phyloP scores from a whole-genome alignment of 2,113 vertebrate species.

The Engystomops pustulosus region DNA sequence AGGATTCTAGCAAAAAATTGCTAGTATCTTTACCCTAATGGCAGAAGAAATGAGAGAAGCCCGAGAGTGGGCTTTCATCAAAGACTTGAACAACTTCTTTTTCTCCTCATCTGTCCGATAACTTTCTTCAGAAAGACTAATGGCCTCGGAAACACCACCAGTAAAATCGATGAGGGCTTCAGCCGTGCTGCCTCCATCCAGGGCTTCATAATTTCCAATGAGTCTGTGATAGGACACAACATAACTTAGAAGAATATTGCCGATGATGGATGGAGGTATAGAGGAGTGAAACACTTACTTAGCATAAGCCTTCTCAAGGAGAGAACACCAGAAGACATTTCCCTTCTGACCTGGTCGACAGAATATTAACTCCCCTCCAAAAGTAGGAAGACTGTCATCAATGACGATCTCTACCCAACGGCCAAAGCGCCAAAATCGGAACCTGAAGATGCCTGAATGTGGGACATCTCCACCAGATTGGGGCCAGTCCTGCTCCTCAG shows the following conservation, averaged over 20 bases:
- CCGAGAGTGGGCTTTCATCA: conserved; percentile 71
- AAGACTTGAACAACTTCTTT: conserved; percentile 75
- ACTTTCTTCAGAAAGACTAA: conserved; percentile 68
- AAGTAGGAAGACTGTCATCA: conserved; percentile 77
- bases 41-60: conserved; percentile 80
- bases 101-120: conserved; percentile 65
- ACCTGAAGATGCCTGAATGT: conserved; percentile 81
- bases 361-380: conserved; percentile 77
- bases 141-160: conserved; percentile 78
- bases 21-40: conserved; percentile 71
- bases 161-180: conserved; percentile 83
- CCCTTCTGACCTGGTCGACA: conserved; percentile 75
- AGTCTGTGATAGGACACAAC: conserved; percentile 65
- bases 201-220: conserved; percentile 81
- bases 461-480: conserved; percentile 66
- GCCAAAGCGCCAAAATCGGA: conserved; percentile 80
- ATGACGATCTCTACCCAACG: conserved; percentile 80
- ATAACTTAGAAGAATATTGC: background rate
- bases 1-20: no score
- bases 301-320: conserved; percentile 82
- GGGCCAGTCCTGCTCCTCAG: conserved; percentile 79
- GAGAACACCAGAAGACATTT: conserved; percentile 80
- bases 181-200: conserved; percentile 81
- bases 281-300: conserved; percentile 68
- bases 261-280: background rate